Conservation (phyloP, 1,140 invertebrate species). For the Cardiocondyla obscurior region DNA sequence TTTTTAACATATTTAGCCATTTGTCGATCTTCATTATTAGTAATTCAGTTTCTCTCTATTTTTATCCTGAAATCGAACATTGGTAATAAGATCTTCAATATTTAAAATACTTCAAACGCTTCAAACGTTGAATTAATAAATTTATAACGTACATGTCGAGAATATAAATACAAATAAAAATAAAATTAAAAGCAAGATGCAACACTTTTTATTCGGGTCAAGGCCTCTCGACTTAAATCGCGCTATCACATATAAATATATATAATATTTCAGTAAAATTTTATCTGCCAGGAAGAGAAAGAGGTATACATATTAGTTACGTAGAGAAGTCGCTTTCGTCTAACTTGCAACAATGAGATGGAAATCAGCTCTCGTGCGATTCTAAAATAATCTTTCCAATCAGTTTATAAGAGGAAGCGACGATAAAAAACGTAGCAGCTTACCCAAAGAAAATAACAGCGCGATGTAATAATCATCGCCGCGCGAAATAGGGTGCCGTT, state of each 20-base stretch:
- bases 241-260: too few relatives aligned
- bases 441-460: background rate
- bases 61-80: background rate
- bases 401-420: background rate
- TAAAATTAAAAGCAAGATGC: too few relatives aligned
- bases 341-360: background rate
- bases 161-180: too few relatives aligned
- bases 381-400: background rate
- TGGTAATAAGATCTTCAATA: background rate
- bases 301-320: background rate
- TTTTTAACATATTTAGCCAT: background rate
- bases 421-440: background rate
- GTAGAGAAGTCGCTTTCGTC: conserved; percentile 14
- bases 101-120: conserved; percentile 5
- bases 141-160: background rate
- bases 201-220: too few relatives aligned
- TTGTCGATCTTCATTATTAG: background rate
- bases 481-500: background rate
- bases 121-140: background rate
- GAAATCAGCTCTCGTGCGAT: background rate
- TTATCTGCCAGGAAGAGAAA: too few relatives aligned
- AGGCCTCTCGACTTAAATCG: too few relatives aligned
- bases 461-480: conserved; percentile 21
- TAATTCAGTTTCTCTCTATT: background rate
- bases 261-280: too few relatives aligned